Evolutionary conservation across 2,113 vertebrate species (phyloP), one percentile per base, ranked within the genome.

Genomic region (Hoplias malabaricus): DNA sequence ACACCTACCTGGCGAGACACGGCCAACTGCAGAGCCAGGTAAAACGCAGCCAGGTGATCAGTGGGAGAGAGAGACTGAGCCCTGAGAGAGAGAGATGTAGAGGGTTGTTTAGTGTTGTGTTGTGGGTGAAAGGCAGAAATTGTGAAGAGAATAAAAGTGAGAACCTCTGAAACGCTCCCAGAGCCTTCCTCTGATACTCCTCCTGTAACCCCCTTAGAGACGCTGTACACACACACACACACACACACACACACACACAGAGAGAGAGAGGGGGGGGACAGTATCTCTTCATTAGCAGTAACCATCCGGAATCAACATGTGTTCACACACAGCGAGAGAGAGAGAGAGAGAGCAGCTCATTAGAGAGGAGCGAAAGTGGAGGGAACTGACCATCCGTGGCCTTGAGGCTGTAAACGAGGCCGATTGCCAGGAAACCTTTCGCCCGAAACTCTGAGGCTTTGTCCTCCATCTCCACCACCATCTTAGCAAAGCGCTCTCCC

Each of bases 111-210:
- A n/a, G n/a, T n/a, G n/a, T n/a, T n/a, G n/a, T n/a, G n/a, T n/a
- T n/a, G n/a, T n/a, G n/a, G n/a, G n/a, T n/a, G n/a, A n/a, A n/a
- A n/a, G n/a, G n/a, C n/a, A n/a, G n/a, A n/a, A n/a, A n/a, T n/a
- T 69, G n/a, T 54, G 78, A 29, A 80, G 34, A 40, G 42, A 65
- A 54, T 33, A 40, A 73, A 59, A 42, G 31, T 66, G 16, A 54
- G 43, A 21, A 98, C 98, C 96, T 98, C 89, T 99, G 98, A 91
- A 99, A 98, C 42, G 96, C 94, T 88, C 95, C 94, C 85, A 99
- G 94, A 81, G 98, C 96, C 88, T 97, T 99, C 89, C 94, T 95
- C 91, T 99, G 98, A 82, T 98, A 94, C 87, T 98, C 93, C 88
- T 99, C 98, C 89, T 99, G 96, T 84, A 93, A 90, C 86, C 95